phyloP scores from a whole-genome alignment of 2,113 vertebrate genomes.

The Illadopsis cleaveri region DNA sequence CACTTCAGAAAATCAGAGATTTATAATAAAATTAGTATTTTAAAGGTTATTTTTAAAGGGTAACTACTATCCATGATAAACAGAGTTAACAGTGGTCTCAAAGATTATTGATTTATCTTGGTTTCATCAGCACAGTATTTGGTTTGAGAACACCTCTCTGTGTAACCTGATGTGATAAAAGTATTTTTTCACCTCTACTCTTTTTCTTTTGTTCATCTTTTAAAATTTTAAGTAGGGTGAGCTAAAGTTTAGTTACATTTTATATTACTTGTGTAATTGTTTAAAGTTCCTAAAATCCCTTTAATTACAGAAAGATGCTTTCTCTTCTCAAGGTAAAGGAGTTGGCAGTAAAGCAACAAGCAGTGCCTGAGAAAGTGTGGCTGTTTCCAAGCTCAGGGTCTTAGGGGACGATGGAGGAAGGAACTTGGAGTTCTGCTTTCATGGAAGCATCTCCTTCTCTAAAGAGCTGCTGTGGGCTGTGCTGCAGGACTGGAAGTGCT shows the following conservation, averaged over 20 bases:
- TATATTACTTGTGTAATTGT: background rate
- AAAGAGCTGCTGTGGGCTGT: background rate
- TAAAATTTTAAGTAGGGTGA: background rate
- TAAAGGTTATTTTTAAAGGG: background rate
- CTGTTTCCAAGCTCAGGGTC: background rate
- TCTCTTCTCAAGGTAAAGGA: background rate
- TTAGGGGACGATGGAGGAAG: too few relatives aligned
- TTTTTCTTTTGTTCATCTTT: background rate
- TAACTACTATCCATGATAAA: background rate
- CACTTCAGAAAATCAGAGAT: background rate
- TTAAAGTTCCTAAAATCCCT: background rate
- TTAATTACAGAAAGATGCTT: background rate
- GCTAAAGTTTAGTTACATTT: background rate
- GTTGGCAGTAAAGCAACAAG: background rate
- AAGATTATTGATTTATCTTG: background rate
- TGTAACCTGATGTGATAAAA: background rate
- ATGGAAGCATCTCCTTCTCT: background rate
- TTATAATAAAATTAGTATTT: background rate
- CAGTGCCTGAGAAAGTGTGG: background rate
- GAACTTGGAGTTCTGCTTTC: background rate
- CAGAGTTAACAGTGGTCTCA: background rate
- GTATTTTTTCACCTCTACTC: background rate
- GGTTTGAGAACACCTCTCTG: background rate
- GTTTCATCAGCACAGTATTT: background rate
- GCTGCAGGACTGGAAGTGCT: background rate